These are phyloP conservation scores for Lepidonotus clava DNA, from an alignment of 2,888 invertebrate genomes.

Conservation along the genomic window DNA sequence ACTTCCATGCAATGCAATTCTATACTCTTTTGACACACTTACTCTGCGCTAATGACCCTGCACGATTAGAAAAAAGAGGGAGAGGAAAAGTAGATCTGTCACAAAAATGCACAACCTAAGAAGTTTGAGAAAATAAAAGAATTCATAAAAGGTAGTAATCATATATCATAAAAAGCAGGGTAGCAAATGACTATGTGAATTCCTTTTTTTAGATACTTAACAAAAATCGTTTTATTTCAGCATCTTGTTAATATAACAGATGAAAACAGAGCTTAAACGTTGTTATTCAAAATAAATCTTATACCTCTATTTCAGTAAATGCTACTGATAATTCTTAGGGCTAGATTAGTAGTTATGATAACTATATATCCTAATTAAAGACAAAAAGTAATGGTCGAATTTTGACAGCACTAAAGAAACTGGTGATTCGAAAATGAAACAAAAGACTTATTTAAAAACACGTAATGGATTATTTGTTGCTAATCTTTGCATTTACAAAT, in stretches of 20 bases:
- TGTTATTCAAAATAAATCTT: too few relatives aligned
- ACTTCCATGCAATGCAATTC: not conserved
- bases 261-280: too few relatives aligned
- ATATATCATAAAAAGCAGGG: not conserved
- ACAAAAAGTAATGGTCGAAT: too few relatives aligned
- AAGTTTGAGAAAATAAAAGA: not conserved
- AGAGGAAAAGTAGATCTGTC: not conserved
- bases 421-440: not conserved
- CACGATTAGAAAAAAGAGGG: not conserved
- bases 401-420: too few relatives aligned
- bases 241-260: not conserved
- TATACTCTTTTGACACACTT: not conserved
- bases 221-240: not conserved
- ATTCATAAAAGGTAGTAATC: not conserved
- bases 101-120: not conserved
- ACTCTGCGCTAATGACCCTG: slow-evolving; percentile 41
- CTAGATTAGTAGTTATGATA: too few relatives aligned
- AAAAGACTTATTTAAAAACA: not conserved
- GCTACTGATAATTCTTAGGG: too few relatives aligned
- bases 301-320: too few relatives aligned
- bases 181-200: not conserved
- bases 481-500: not conserved
- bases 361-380: too few relatives aligned
- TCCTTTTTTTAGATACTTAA: not conserved
- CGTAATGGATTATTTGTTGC: not conserved